Base-by-base conservation (phyloP, 1,140 invertebrate species). In the Chrysopa pallens region DNA sequence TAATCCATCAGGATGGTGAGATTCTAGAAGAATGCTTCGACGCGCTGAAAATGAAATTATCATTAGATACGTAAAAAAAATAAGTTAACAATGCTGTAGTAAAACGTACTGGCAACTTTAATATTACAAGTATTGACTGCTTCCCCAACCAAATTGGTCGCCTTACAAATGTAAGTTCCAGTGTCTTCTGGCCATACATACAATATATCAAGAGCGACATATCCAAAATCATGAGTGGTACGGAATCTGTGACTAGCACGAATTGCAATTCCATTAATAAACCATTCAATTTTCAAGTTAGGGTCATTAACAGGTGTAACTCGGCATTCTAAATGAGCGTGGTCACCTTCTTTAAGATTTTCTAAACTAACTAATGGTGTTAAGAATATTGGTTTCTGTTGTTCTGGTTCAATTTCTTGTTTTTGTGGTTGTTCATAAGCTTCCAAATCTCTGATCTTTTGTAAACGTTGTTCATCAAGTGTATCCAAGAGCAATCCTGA, bases 241-340 rank as follows among this genome's bases (percentile, higher is more conserved):
- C 85, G 78, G 65, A 84, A 90, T 43, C 85, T 76, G 58, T 89
- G 84, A n/a, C 86, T 86, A 14, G 78, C 72, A 46, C 74, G 74
- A 46, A 86, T 71, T 46, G 76, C 74, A 44, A 80, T 71, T 42
- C 84, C 86, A 64, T 94, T 88, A 38, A 84, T 76, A 64, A 82
- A 94, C 94, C 94, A 98, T 67, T 96, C 89, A 42, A 98, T 89
- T 59, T 80, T 84, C 51, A 98, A 70, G 50, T 91, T 84, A 2
- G 92, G 77, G 63, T 98, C 93, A 56, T 93, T 94, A 46, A 96
- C 84, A 8, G 93, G 94, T 54, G 94, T 85, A 12, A 98, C 80
- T 43, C 89, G 77, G 55, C 88, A 93, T 70, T 98, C 94, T 48
- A 98, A 73, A 66, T 97, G 92, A 48, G 86, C 84, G 47, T 87